Evolutionary conservation across 2,888 invertebrate species (phyloP), one percentile per base, ranked within the genome.

Genomic region (Drosophila rubida): DNA sequence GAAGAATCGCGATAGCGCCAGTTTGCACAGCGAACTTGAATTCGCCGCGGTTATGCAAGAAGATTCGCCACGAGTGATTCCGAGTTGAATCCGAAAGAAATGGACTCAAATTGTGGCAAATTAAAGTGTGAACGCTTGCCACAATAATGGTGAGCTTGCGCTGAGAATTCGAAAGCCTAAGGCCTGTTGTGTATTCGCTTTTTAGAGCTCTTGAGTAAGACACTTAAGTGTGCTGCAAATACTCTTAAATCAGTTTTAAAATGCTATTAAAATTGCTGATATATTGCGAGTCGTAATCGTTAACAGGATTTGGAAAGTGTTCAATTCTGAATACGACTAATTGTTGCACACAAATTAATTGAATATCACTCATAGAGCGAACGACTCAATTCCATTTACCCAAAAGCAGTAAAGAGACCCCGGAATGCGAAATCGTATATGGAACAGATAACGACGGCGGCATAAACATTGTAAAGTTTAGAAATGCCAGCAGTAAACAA

Each of bases 1-100:
- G 54, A 27, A 60, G 57, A 57, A 75, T 57, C 22, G 44, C 23
- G 22, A 63, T 50, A 50, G 27, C 49, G 14, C 8, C 8, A 44
- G 30, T 54, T 50, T 27, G 13, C 23, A 42, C 41, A 51, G 55
- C 63, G 63, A 69, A 69, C 69, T 69, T 69, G 69, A 64, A 57
- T 75, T 49, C 13, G n/a, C 32, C 44, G 39, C 35, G 27, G 35
- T 71, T 66, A 66, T 54, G 66, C 54, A 61, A 66, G 71, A 50
- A 27, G 45, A 27, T 51, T 59, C 11, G 30, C 41, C 19, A 39
- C 25, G 32, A 19, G 16, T 32, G 39, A 22, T 51, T 49, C 16
- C 16, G 13, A 7, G 25, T 2, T n/a, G 1, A 14, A 23, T n/a
- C n/a, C 32, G 0, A 22, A 27, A 13, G 13, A 6, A 54, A 30